Conservation (phyloP, 2,797 vertebrate species). For the Siniperca scherzeri region DNA sequence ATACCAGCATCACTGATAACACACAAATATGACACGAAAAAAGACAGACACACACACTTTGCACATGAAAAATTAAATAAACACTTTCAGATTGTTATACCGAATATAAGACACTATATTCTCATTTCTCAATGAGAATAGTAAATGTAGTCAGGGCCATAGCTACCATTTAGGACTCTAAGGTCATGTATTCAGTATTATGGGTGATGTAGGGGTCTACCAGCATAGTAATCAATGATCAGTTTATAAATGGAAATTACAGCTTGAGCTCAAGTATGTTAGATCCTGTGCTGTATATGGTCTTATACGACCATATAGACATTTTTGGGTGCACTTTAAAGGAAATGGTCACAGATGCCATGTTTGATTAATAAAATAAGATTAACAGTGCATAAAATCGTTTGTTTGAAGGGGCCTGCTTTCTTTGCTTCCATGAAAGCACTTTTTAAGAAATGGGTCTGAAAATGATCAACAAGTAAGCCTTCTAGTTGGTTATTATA, state of each 20-base stretch:
- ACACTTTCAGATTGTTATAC: background rate
- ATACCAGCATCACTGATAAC: constrained; percentile 51
- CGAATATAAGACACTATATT: background rate
- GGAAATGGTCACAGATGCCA: background rate
- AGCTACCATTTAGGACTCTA: background rate
- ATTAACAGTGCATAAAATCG: too few relatives aligned
- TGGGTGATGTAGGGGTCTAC: background rate
- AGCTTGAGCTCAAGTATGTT: background rate
- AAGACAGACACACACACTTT: background rate
- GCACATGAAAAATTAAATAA: background rate
- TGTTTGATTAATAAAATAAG: too few relatives aligned
- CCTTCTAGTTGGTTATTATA: too few relatives aligned
- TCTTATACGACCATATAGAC: too few relatives aligned
- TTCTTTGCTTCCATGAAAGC: too few relatives aligned
- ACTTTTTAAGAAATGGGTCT: too few relatives aligned
- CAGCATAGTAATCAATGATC: background rate
- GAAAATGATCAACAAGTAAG: too few relatives aligned
- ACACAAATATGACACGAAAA: constrained; percentile 21
- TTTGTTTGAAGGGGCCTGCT: background rate
- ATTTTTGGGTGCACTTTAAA: background rate
- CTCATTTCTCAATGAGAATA: background rate
- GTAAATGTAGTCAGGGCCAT: background rate
- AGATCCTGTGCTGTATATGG: background rate
- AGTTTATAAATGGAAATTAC: background rate
- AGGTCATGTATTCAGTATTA: too few relatives aligned